phyloP scores from a whole-genome alignment of 2,113 vertebrate species.

The Indicator maculatus region DNA sequence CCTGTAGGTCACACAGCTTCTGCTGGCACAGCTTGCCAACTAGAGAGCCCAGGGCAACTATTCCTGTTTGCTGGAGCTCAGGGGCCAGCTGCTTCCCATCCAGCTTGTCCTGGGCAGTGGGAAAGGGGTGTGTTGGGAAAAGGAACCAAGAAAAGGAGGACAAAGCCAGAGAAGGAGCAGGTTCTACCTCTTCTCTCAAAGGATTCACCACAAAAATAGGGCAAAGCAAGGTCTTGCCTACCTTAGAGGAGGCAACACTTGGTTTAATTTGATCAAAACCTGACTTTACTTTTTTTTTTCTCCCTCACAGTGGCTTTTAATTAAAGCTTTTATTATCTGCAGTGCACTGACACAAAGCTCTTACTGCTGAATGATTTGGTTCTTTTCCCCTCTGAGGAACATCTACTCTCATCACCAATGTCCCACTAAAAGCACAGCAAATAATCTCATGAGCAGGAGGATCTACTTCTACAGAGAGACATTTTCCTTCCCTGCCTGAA shows the following conservation, averaged over 20 bases:
- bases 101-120: constrained; percentile 51
- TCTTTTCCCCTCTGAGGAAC: background rate
- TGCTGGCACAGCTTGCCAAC: constrained; percentile 70
- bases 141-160: rapidly evolving
- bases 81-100: constrained; percentile 8
- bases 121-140: background rate
- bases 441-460: background rate
- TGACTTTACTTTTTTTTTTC: background rate
- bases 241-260: background rate
- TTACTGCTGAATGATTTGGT: background rate
- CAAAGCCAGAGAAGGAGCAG: rapidly evolving
- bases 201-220: background rate
- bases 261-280: background rate
- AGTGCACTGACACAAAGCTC: background rate
- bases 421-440: background rate
- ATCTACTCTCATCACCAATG: background rate
- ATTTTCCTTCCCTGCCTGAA: background rate
- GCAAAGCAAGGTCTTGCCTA: background rate
- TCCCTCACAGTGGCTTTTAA: background rate
- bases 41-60: constrained; percentile 49
- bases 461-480: background rate
- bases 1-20: constrained; percentile 61
- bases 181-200: background rate
- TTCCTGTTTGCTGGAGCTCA: constrained; percentile 37
- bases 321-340: background rate